Evolutionary conservation across 2,888 invertebrate genomes (phyloP).

Genomic region (Watsonalla binaria): DNA sequence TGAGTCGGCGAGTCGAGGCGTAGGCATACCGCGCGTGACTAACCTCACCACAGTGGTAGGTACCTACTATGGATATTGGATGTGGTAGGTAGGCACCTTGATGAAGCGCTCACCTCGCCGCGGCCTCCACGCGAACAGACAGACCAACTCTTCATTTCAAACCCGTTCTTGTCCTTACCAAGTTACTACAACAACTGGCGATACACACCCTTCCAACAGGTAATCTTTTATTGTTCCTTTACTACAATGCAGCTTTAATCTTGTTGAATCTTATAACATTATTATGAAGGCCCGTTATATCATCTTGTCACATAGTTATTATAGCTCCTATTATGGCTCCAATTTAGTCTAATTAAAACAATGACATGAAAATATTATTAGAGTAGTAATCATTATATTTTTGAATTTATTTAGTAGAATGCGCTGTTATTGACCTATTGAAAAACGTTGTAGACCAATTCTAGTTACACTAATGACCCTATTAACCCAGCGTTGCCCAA

Average conservation of each 20-base stretch:
- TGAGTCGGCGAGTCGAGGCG: constrained; percentile 33
- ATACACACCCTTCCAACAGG: constrained; percentile 9
- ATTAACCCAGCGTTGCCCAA: not conserved
- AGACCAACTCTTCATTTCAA: constrained; percentile 65
- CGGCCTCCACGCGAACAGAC: constrained; percentile 58
- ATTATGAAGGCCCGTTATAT: no score
- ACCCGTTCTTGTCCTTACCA: constrained; percentile 53
- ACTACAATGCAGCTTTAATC: not conserved
- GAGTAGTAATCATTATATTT: not conserved
- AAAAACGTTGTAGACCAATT: not conserved
- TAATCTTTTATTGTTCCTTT: not conserved
- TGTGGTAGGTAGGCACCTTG: constrained; percentile 32
- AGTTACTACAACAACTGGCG: constrained; percentile 40
- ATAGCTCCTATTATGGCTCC: no score
- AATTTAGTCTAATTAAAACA: no score
- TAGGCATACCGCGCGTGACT: constrained; percentile 69
- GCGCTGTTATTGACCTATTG: not conserved
- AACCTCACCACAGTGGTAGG: constrained; percentile 30
- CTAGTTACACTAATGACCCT: not conserved
- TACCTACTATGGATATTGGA: constrained; percentile 3
- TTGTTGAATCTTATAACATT: no score
- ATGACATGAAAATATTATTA: not conserved
- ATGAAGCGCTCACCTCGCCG: constrained; percentile 63
- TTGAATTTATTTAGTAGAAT: not conserved
- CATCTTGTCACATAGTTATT: no score